Conservation (phyloP, 2,797 vertebrate species). For the Scolopax rusticola region DNA sequence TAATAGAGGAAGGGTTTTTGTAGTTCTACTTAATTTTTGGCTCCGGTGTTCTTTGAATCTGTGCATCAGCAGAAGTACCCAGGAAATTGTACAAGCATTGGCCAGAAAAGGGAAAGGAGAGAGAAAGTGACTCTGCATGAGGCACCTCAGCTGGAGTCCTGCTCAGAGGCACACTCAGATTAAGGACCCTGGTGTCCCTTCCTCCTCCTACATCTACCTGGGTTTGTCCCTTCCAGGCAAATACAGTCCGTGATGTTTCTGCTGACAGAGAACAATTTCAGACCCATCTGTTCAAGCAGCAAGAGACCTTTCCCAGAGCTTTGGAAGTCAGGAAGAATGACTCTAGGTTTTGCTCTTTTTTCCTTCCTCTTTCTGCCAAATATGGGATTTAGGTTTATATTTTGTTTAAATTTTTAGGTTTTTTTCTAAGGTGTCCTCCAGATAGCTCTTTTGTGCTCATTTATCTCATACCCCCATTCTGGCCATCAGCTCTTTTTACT, state of each 20-base stretch:
- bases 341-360: not conserved
- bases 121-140: rapidly evolving
- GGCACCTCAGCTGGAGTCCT: not conserved
- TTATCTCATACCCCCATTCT: not conserved
- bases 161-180: not conserved
- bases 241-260: not conserved
- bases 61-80: not conserved
- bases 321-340: not conserved
- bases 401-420: not conserved
- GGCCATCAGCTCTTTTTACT: not conserved
- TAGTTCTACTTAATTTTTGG: not conserved
- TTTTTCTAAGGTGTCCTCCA: not conserved
- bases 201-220: not conserved
- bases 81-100: rapidly evolving
- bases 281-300: conserved; percentile 22
- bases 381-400: not conserved
- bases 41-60: rapidly evolving
- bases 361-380: not conserved
- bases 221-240: not conserved
- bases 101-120: not conserved
- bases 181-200: not conserved
- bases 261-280: conserved; percentile 4
- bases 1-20: no score
- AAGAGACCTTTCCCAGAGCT: not conserved
- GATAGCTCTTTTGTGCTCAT: not conserved